phyloP scores from a whole-genome alignment of 1,140 invertebrate species.

The Steinernema feltiae region DNA sequence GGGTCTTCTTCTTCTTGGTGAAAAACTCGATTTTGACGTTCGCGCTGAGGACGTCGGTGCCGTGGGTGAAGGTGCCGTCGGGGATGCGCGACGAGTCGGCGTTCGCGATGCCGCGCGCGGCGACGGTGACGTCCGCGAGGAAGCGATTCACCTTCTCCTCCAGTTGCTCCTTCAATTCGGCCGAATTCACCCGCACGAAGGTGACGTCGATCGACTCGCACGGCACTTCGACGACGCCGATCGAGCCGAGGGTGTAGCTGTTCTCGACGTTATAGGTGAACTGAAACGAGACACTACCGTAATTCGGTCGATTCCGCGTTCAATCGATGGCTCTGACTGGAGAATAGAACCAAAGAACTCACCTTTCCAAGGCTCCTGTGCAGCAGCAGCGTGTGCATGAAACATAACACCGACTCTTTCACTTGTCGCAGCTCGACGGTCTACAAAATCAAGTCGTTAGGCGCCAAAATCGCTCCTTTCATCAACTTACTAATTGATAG shows the following conservation, averaged over 20 bases:
- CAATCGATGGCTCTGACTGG: neutral
- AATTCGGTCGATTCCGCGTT: too few species aligned
- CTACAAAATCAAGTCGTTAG: too few species aligned
- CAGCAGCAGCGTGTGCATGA: neutral
- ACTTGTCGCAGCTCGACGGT: conserved; percentile 3
- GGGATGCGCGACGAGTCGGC: neutral
- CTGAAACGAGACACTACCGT: neutral
- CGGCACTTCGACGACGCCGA: neutral
- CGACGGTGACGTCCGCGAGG: neutral
- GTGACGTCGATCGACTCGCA: conserved; percentile 12
- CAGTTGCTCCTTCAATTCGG: neutral
- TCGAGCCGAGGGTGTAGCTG: neutral
- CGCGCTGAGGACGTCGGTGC: neutral
- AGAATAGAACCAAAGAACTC: neutral
- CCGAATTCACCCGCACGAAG: neutral
- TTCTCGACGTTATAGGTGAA: neutral
- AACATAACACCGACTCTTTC: neutral
- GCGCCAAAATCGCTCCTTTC: too few species aligned
- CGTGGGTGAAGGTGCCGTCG: conserved; percentile 4
- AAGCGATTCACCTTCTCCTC: neutral
- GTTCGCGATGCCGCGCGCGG: neutral
- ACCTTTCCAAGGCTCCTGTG: neutral
- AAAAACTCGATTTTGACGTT: conserved; percentile 6
- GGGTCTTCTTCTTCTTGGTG: conserved; percentile 4
- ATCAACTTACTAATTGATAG: conserved; percentile 10